These are phyloP conservation scores for Australoheros facetus DNA, from an alignment of 2,797 vertebrate species.

Conservation along the genomic window DNA sequence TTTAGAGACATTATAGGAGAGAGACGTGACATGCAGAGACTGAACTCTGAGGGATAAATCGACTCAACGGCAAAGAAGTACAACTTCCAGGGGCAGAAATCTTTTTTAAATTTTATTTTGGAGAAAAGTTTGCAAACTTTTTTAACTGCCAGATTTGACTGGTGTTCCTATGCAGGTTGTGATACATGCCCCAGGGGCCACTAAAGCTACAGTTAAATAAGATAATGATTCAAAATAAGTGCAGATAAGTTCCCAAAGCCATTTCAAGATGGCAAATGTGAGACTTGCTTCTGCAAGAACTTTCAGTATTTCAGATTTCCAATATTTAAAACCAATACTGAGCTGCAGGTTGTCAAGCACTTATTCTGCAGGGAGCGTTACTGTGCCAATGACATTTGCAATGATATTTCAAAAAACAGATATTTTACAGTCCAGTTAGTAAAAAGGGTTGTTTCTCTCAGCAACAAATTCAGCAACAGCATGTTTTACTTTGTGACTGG, in stretches of 20 bases:
- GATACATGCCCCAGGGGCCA: background rate
- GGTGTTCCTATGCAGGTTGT: background rate
- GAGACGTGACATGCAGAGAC: background rate
- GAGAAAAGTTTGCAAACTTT: background rate
- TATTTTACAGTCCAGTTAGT: slow-evolving; percentile 17
- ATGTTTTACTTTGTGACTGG: slow-evolving; percentile 28
- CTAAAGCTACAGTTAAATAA: background rate
- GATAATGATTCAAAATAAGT: background rate
- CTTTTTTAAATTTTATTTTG: background rate
- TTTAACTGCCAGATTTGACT: background rate
- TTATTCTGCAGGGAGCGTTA: slow-evolving; percentile 12
- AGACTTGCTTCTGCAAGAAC: background rate
- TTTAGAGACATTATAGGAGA: background rate
- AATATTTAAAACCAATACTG: slow-evolving; percentile 24
- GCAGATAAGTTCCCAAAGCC: background rate
- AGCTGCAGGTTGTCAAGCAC: slow-evolving; percentile 7
- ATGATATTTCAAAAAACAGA: slow-evolving; percentile 25
- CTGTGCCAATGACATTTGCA: slow-evolving; percentile 29
- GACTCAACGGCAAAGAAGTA: background rate
- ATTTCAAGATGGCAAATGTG: background rate
- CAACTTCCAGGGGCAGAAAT: background rate
- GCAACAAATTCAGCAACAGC: slow-evolving; percentile 4
- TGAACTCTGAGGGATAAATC: background rate
- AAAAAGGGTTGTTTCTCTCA: slow-evolving; percentile 17
- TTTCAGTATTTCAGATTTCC: background rate